Evolutionary conservation across 2,888 invertebrate species (phyloP).

Genomic region (Coleophora flavipennella): DNA sequence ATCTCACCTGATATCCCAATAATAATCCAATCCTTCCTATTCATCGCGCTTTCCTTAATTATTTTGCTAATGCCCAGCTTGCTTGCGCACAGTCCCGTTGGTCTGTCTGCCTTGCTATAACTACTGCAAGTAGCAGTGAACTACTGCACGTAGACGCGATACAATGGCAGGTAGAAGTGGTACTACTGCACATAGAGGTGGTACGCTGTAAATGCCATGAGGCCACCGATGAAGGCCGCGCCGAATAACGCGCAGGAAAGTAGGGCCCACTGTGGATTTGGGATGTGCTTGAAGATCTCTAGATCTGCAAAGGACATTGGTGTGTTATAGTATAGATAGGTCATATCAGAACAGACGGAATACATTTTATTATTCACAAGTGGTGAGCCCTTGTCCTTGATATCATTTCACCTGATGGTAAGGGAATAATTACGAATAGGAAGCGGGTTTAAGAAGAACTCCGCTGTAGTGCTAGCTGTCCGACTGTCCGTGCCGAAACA

Average conservation of each 20-base stretch:
- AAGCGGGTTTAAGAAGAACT: too few species aligned
- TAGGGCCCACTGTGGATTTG: constrained; percentile 72
- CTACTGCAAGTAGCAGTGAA: background rate
- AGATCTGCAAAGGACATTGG: constrained; percentile 63
- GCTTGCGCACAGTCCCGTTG: background rate
- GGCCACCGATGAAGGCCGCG: constrained; percentile 76
- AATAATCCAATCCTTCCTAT: constrained; percentile 41
- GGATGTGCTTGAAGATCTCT: constrained; percentile 61
- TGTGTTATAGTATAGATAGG: too few species aligned
- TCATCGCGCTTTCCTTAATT: background rate
- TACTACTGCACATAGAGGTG: constrained; percentile 47
- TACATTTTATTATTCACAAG: too few species aligned
- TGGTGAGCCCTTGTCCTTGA: too few species aligned
- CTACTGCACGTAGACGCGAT: background rate
- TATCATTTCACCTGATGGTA: too few species aligned
- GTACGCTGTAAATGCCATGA: constrained; percentile 75
- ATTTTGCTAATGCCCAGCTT: background rate
- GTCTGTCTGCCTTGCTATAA: background rate
- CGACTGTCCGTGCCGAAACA: too few species aligned
- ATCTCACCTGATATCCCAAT: constrained; percentile 76
- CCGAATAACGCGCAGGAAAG: constrained; percentile 74
- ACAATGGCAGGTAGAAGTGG: background rate
- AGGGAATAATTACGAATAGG: too few species aligned
- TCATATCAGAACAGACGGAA: too few species aligned
- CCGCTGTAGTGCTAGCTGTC: too few species aligned